Evolutionary conservation across 2,113 vertebrate species (phyloP).

Genomic region (Hippopotamus amphibius): DNA sequence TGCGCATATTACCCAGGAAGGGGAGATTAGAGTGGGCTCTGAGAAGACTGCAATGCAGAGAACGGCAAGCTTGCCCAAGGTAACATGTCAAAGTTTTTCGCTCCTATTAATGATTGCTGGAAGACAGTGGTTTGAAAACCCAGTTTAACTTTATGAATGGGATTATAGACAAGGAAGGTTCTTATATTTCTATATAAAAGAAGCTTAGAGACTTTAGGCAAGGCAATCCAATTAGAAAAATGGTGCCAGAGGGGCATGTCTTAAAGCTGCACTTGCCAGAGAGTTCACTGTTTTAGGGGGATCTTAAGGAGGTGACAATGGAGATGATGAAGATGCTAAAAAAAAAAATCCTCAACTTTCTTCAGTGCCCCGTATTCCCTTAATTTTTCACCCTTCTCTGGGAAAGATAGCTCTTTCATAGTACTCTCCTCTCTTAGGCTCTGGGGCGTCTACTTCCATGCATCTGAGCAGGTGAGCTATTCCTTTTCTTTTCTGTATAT

Average conservation of each 20-base stretch:
- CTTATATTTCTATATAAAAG: neutral
- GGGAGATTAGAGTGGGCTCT: constrained; percentile 37
- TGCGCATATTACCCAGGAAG: constrained; percentile 2
- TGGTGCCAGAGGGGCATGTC: neutral
- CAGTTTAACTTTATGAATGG: constrained; percentile 1
- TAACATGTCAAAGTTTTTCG: neutral
- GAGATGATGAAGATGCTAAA: neutral
- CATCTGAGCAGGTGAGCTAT: neutral
- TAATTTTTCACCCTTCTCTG: neutral
- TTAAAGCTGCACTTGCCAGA: neutral
- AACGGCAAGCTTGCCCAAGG: neutral
- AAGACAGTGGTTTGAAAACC: constrained; percentile 42
- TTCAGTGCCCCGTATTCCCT: neutral
- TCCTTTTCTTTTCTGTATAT: neutral
- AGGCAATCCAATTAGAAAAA: neutral
- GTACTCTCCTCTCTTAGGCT: neutral
- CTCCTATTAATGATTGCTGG: neutral
- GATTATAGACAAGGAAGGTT: neutral
- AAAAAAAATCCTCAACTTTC: neutral
- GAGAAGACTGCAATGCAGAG: constrained; percentile 8
- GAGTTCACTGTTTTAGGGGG: neutral
- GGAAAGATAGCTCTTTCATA: neutral
- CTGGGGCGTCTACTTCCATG: neutral
- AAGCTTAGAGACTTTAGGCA: constrained; percentile 17
- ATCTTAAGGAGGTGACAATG: neutral